A percentile compares a stretch with the other conserved stretches of the same genome.
Conservation (phyloP, 2,113 vertebrate species). For the Prietella phreatophila region DNA sequence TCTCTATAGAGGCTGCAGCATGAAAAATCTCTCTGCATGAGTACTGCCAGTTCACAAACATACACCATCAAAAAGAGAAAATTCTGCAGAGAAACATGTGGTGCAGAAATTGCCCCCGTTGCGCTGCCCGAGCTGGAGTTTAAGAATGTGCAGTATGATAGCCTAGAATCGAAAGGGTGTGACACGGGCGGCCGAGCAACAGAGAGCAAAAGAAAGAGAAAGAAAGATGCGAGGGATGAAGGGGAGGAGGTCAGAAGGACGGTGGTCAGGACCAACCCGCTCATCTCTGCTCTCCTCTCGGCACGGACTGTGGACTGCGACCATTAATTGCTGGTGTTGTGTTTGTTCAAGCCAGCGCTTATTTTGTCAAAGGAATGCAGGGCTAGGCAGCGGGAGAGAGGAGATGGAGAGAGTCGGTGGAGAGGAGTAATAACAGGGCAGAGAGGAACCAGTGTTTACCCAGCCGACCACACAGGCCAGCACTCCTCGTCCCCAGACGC, state of each 20-base stretch:
- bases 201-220: background rate
- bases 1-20: conserved; percentile 27
- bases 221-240: background rate
- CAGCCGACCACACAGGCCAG: conserved; percentile 63
- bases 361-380: conserved; percentile 57
- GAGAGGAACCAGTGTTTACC: conserved; percentile 70
- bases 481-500: conserved; percentile 42
- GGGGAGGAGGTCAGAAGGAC: conserved; percentile 25
- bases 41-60: conserved; percentile 19
- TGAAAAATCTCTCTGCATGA: conserved; percentile 36
- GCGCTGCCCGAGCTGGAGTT: conserved; percentile 10
- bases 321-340: conserved; percentile 69
- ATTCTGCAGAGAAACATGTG: background rate
- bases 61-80: conserved; percentile 16
- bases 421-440: conserved; percentile 85
- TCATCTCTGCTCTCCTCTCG: conserved; percentile 43
- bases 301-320: conserved; percentile 55
- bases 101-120: background rate
- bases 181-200: background rate
- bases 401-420: conserved; percentile 84
- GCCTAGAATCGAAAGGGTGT: conserved; percentile 1
- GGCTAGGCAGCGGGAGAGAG: conserved; percentile 52
- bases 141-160: background rate
- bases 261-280: conserved; percentile 30
- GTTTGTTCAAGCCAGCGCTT: conserved; percentile 51